These are phyloP conservation scores for Leuciscus idus DNA, from an alignment of 2,113 vertebrate species.

Conservation along the genomic window DNA sequence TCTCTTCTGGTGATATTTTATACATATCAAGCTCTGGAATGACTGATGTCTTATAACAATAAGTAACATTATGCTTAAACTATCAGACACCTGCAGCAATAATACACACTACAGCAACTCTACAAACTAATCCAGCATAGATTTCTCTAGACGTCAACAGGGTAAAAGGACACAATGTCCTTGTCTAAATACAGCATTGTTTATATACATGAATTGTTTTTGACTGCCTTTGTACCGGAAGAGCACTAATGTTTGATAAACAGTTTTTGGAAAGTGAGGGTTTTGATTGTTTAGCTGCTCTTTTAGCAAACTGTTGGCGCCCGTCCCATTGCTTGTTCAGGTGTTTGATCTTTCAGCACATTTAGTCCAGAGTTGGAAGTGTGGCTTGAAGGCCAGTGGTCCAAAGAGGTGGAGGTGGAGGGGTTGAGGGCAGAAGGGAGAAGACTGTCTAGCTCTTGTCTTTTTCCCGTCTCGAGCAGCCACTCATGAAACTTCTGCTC, in stretches of 20 bases:
- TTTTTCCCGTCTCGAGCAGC: slow-evolving; percentile 85
- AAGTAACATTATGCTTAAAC: not conserved
- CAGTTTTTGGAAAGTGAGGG: not conserved
- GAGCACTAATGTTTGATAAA: slow-evolving; percentile 7
- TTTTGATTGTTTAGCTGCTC: not conserved
- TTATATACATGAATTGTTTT: too few species aligned
- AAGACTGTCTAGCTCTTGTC: slow-evolving; percentile 90
- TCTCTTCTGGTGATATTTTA: not conserved
- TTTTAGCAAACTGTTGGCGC: slow-evolving; percentile 60
- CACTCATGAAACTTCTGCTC: slow-evolving; percentile 92
- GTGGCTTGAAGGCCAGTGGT: not conserved
- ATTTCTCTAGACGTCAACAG: slow-evolving; percentile 15
- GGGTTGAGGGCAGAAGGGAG: slow-evolving; percentile 68
- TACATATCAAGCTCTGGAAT: not conserved
- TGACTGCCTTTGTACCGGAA: not conserved
- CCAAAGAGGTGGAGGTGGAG: slow-evolving; percentile 24
- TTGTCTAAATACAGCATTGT: slow-evolving; percentile 2
- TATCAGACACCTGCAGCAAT: not conserved
- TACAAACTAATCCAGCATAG: slow-evolving; percentile 43
- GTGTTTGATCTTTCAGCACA: slow-evolving; percentile 44
- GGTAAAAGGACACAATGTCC: not conserved
- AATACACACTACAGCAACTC: slow-evolving; percentile 9
- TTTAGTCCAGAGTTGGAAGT: not conserved
- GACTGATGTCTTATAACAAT: not conserved
- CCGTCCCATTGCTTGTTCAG: slow-evolving; percentile 72